phyloP scores from a whole-genome alignment of 2,113 vertebrate genomes.

The Phrynosoma blainvillii region DNA sequence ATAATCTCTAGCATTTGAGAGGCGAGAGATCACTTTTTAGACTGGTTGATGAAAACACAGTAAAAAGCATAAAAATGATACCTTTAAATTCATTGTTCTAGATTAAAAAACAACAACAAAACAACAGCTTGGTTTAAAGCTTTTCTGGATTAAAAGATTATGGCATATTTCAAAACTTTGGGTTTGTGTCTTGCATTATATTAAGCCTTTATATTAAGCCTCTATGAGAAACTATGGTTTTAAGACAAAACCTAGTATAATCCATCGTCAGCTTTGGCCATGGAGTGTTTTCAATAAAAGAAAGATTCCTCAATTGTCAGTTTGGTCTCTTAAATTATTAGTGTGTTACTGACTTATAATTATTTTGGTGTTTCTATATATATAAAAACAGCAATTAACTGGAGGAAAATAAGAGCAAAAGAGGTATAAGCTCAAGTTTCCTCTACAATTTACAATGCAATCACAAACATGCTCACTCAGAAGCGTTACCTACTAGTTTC shows the following conservation, averaged over 20 bases:
- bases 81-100: too few relatives aligned
- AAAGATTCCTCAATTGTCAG: constrained; percentile 72
- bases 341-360: constrained; percentile 71
- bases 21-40: constrained; percentile 73
- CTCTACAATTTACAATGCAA: constrained; percentile 44
- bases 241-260: constrained; percentile 65
- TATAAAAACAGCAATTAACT: constrained; percentile 62
- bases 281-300: constrained; percentile 78
- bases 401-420: constrained; percentile 61
- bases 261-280: constrained; percentile 72
- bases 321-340: constrained; percentile 74
- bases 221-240: constrained; percentile 74
- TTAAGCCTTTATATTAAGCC: constrained; percentile 73
- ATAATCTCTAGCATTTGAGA: constrained; percentile 73
- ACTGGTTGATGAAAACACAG: constrained; percentile 67
- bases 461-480: neutral
- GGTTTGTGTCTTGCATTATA: constrained; percentile 74
- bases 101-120: constrained; percentile 33
- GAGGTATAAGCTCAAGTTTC: constrained; percentile 44
- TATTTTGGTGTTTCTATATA: constrained; percentile 50
- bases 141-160: constrained; percentile 72
- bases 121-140: constrained; percentile 70
- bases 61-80: constrained; percentile 55
- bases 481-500: neutral
- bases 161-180: constrained; percentile 65